Evolutionary conservation across 2,113 vertebrate species (phyloP), one percentile per base, ranked within the genome.

Genomic region (Ammodytes marinus): DNA sequence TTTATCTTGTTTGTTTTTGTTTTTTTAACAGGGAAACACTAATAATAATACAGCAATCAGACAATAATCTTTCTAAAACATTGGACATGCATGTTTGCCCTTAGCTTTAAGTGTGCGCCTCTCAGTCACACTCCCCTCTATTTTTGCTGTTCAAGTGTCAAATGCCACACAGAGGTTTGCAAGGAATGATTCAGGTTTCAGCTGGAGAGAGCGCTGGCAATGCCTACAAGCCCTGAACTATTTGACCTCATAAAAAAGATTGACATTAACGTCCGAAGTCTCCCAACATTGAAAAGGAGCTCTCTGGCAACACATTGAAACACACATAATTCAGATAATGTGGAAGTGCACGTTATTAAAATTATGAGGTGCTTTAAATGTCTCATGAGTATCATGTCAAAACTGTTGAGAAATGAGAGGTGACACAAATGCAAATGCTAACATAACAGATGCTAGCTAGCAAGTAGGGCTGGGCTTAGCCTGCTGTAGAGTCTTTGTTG

Each of bases 101-200:
- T 15, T 14, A 5, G 43, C 8, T 78, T 79, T 27, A 69, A 60
- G 45, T 40, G 11, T 35, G 19, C 13, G 0, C 47, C 1, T 53
- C 58, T 69, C 50, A 15, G 39, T 59, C 39, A 49, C 54, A 4
- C 67, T 37, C 7, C 66, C 50, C 80, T 74, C 67, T 60, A 77
- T 74, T 66, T 79, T 77, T 84, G 43, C 71, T 58, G 52, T 53
- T 55, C 43, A 47, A 71, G 69, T 80, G 72, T 79, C 59, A 79
- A 71, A 74, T 82, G 40, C 66, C 82, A 74, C 57, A 50, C 65
- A 70, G 45, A 46, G 49, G 49, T 79, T 79, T 65, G 69, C 3
- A 27, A 27, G 5, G 58, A 35, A 50, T 13, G 46, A 79, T 53
- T 83, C 69, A 43, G 60, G 59, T 77, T 87, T 69, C 47, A 59